Conservation (phyloP, 2,888 invertebrate species). For the Phaedon cochleariae region DNA sequence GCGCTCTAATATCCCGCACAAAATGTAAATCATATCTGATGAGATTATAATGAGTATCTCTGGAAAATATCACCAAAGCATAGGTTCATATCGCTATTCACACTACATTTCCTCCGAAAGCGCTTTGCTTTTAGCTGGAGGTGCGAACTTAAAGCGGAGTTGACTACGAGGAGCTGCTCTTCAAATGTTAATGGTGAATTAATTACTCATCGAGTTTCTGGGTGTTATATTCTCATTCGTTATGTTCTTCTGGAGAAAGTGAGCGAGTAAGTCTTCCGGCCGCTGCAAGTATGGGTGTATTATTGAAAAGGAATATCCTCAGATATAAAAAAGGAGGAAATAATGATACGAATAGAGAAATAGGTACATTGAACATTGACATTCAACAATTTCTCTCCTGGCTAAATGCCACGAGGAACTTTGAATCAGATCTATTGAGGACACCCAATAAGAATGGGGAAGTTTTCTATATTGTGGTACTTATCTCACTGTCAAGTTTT, state of each 20-base stretch:
- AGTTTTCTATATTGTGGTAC: no score
- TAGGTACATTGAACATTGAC: no score
- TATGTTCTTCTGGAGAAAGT: slow-evolving; percentile 3
- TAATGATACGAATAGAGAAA: no score
- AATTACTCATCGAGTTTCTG: slow-evolving; percentile 40
- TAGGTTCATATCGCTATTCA: slow-evolving; percentile 49
- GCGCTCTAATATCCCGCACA: slow-evolving; percentile 10
- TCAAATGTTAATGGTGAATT: slow-evolving; percentile 49
- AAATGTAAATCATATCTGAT: slow-evolving; percentile 48
- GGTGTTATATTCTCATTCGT: slow-evolving; percentile 24
- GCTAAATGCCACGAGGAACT: no score
- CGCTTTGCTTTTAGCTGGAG: slow-evolving; percentile 41
- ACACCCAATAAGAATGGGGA: no score
- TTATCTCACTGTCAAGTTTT: no score
- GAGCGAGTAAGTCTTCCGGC: no score
- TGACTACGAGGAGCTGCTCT: slow-evolving; percentile 38
- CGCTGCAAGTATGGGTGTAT: no score
- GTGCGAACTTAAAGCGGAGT: slow-evolving; percentile 40
- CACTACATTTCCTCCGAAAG: slow-evolving; percentile 50
- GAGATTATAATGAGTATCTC: slow-evolving; percentile 54
- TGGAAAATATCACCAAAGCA: slow-evolving; percentile 46
- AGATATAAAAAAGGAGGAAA: no score
- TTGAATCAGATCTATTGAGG: no score
- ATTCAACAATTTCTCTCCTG: no score
- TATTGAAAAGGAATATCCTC: no score